Evolutionary conservation across 1,140 invertebrate species (phyloP).

Genomic region (Cyclargus thomasi): DNA sequence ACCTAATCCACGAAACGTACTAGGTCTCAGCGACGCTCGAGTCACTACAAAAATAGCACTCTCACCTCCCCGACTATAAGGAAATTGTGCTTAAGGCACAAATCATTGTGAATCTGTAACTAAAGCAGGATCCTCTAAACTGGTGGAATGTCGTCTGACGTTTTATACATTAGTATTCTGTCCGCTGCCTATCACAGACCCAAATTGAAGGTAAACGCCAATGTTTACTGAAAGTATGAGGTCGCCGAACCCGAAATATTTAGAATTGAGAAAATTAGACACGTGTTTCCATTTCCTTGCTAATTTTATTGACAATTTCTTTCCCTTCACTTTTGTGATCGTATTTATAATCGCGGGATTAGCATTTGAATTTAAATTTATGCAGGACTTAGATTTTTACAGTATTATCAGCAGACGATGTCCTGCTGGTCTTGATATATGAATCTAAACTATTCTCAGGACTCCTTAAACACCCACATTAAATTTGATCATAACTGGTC

Average conservation of each 20-base stretch:
- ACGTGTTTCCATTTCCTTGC: not conserved
- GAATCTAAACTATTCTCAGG: too few relatives aligned
- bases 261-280: not conserved
- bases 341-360: not conserved
- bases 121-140: not conserved
- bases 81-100: too few relatives aligned
- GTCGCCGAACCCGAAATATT: not conserved
- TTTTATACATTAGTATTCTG: not conserved
- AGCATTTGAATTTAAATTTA: not conserved
- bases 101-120: not conserved
- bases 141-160: not conserved
- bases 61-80: too few relatives aligned
- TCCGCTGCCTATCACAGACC: not conserved
- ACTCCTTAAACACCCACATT: too few relatives aligned
- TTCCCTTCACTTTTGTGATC: not conserved
- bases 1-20: too few relatives aligned
- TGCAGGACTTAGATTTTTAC: not conserved
- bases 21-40: too few relatives aligned
- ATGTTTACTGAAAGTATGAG: slow-evolving; percentile 1
- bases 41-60: too few relatives aligned
- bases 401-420: too few relatives aligned
- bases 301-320: not conserved
- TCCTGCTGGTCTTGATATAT: too few relatives aligned
- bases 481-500: too few relatives aligned
- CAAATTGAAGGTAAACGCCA: slow-evolving; percentile 1